Conservation (phyloP, 1,140 invertebrate species). For the Daktulosphaira vitifoliae region DNA sequence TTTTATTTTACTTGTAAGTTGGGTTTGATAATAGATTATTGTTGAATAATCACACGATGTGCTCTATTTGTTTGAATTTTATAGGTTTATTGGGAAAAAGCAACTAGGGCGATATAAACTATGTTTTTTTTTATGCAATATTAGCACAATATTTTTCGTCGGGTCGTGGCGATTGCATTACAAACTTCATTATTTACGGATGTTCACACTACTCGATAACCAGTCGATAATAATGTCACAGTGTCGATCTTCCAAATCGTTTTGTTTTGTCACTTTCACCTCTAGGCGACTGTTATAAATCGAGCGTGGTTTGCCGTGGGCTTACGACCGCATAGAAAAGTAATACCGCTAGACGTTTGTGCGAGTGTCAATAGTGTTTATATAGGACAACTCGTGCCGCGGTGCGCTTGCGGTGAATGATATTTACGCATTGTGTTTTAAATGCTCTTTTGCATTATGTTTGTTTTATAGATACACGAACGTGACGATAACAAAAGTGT, state of each 20-base stretch:
- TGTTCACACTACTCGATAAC: background rate
- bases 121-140: no score
- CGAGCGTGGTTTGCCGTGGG: background rate
- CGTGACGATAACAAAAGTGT: background rate
- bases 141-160: no score
- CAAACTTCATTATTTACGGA: no score
- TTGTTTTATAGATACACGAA: background rate
- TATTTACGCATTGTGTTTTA: background rate
- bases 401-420: background rate
- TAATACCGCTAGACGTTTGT: background rate
- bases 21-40: no score
- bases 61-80: no score
- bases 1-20: no score
- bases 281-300: background rate
- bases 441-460: background rate
- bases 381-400: background rate
- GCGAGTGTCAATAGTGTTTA: background rate
- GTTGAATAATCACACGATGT: no score
- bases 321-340: background rate
- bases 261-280: conserved; percentile 20
- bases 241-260: conserved; percentile 18
- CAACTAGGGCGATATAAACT: no score
- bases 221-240: background rate
- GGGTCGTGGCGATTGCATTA: no score
- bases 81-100: no score